Conservation (phyloP, 2,113 vertebrate species). For the Scytalopus superciliaris region DNA sequence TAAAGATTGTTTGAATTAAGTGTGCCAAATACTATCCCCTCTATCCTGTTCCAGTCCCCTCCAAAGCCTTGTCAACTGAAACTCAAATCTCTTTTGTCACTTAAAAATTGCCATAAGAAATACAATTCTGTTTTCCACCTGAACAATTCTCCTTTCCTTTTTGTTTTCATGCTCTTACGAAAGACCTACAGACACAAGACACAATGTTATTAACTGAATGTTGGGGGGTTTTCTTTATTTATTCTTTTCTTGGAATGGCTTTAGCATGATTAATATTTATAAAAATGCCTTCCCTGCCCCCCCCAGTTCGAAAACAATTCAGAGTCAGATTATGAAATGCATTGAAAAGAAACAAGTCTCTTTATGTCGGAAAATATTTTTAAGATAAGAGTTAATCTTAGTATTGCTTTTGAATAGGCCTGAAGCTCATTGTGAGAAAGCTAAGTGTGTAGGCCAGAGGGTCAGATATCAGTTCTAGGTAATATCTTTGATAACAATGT, state of each 20-base stretch:
- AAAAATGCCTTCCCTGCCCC: neutral
- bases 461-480: neutral
- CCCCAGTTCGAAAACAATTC: neutral
- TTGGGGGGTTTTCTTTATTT: neutral
- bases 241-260: neutral
- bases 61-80: neutral
- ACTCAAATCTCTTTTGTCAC: neutral
- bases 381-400: neutral
- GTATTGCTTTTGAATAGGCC: neutral
- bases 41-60: neutral
- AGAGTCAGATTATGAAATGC: neutral
- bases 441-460: neutral
- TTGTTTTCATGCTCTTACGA: neutral
- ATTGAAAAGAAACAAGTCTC: neutral
- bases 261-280: neutral
- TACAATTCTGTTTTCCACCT: neutral
- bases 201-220: neutral
- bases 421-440: neutral
- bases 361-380: neutral
- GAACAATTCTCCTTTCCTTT: neutral
- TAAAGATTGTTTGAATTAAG: neutral
- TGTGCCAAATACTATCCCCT: neutral
- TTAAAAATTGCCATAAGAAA: neutral
- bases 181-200: rapidly evolving
- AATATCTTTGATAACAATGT: neutral